These are phyloP conservation scores for Hoplodrina blanda DNA, from an alignment of 2,888 invertebrate genomes.

Conservation along the genomic window DNA sequence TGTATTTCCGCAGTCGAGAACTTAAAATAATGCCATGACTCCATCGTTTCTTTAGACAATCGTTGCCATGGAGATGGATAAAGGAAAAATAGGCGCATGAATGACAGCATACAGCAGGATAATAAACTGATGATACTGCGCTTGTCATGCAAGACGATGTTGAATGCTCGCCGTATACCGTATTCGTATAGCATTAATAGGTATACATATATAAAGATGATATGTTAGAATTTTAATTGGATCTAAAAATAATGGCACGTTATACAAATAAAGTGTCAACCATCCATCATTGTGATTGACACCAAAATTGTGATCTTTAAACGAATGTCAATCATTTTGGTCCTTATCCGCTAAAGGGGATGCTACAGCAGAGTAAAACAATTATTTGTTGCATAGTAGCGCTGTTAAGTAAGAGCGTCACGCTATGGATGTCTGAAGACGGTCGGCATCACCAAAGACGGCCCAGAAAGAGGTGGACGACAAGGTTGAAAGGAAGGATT, in stretches of 20 bases:
- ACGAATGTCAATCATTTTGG: conserved; percentile 55
- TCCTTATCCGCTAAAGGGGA: conserved; percentile 13
- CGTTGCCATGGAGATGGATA: background rate
- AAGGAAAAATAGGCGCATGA: background rate
- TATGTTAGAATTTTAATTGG: conserved; percentile 47
- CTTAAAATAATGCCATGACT: conserved; percentile 16
- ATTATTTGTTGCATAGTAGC: conserved; percentile 4
- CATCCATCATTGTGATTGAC: conserved; percentile 55
- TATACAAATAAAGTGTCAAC: conserved; percentile 35
- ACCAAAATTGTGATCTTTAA: conserved; percentile 48
- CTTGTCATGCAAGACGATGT: background rate
- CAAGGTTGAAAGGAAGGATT: no score
- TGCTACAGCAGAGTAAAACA: conserved; percentile 9
- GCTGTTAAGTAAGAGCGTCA: no score
- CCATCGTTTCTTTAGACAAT: conserved; percentile 17
- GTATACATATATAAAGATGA: background rate
- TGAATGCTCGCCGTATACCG: background rate
- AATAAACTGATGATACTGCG: background rate
- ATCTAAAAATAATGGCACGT: conserved; percentile 45
- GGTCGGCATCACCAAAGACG: no score
- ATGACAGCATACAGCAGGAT: background rate
- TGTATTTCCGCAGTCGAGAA: conserved; percentile 1
- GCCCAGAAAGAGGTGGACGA: no score
- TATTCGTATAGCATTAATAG: background rate
- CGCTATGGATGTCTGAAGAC: no score